A percentile compares a stretch with the other conserved stretches of the same genome.
Conservation (phyloP, 2,888 invertebrate genomes). For the Andrena haemorrhoa region DNA sequence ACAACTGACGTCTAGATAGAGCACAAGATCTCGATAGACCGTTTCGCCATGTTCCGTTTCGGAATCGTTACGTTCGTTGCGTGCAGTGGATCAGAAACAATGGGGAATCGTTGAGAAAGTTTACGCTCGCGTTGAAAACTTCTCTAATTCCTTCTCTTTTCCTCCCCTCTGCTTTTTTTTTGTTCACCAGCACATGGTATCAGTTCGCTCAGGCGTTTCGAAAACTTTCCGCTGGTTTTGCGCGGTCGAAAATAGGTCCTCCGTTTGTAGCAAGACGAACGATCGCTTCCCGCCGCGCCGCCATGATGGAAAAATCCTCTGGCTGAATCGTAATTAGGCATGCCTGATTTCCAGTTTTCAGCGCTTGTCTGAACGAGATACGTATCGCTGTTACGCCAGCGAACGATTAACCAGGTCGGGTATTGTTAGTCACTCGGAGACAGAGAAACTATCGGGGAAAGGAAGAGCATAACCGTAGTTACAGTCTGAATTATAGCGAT, state of each 20-base stretch:
- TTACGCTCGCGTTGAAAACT: conserved; percentile 30
- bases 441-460: conserved; percentile 68
- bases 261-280: background rate
- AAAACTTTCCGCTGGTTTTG: background rate
- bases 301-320: conserved; percentile 52
- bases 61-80: conserved; percentile 12
- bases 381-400: conserved; percentile 75
- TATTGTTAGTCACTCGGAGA: conserved; percentile 72
- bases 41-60: conserved; percentile 10
- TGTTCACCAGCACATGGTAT: background rate
- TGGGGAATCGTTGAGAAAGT: conserved; percentile 33
- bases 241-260: background rate
- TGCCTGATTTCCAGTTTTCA: conserved; percentile 75
- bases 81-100: conserved; percentile 34
- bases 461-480: conserved; percentile 62
- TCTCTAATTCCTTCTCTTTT: conserved; percentile 19
- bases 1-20: background rate
- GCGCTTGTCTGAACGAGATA: conserved; percentile 76
- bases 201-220: background rate
- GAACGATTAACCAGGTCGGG: conserved; percentile 79
- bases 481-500: conserved; percentile 57
- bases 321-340: conserved; percentile 73
- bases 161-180: background rate
- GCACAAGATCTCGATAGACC: conserved; percentile 11
- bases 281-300: background rate